Percentiles rank a stretch among this genome's conserved stretches.
phyloP scores from a whole-genome alignment of 2,113 vertebrate genomes.

The Phrynocephalus versicolor region DNA sequence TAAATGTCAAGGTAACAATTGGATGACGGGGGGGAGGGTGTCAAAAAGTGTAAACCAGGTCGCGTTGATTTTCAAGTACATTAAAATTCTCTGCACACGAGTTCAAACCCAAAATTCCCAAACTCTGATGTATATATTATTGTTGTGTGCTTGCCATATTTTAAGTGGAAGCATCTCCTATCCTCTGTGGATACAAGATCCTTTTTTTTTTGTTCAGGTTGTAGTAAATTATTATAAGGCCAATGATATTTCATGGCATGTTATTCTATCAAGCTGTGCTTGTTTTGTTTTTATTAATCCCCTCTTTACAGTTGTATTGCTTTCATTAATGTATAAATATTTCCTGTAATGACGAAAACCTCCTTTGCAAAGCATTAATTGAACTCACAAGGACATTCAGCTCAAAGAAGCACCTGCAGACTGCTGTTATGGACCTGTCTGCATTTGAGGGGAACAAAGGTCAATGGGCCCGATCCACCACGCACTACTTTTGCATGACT shows the following conservation, averaged over 20 bases:
- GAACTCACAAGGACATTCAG: not conserved
- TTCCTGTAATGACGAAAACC: slow-evolving; percentile 74
- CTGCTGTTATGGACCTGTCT: accelerated
- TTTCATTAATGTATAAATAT: slow-evolving; percentile 72
- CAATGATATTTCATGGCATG: slow-evolving; percentile 79
- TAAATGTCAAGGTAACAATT: not conserved
- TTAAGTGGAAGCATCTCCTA: slow-evolving; percentile 78
- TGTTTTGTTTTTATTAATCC: slow-evolving; percentile 71
- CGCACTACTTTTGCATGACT: not conserved
- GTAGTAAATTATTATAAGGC: slow-evolving; percentile 88
- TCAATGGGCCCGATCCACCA: not conserved
- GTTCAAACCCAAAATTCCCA: slow-evolving; percentile 53
- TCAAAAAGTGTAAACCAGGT: slow-evolving; percentile 24
- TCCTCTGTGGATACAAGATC: slow-evolving; percentile 77
- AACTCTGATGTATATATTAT: slow-evolving; percentile 81
- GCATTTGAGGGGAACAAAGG: not conserved
- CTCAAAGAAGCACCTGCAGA: not conserved
- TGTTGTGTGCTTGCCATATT: slow-evolving; percentile 71
- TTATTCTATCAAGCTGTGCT: slow-evolving; percentile 84
- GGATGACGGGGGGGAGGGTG: accelerated
- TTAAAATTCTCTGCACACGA: not conserved
- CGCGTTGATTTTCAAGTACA: not conserved
- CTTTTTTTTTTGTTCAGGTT: slow-evolving; percentile 62
- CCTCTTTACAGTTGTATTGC: slow-evolving; percentile 68
- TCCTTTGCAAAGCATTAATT: slow-evolving; percentile 68